Percentiles rank a stretch among this genome's conserved stretches.
Evolutionary conservation across 2,888 invertebrate genomes (phyloP).

Genomic region (Cepaea hortensis): DNA sequence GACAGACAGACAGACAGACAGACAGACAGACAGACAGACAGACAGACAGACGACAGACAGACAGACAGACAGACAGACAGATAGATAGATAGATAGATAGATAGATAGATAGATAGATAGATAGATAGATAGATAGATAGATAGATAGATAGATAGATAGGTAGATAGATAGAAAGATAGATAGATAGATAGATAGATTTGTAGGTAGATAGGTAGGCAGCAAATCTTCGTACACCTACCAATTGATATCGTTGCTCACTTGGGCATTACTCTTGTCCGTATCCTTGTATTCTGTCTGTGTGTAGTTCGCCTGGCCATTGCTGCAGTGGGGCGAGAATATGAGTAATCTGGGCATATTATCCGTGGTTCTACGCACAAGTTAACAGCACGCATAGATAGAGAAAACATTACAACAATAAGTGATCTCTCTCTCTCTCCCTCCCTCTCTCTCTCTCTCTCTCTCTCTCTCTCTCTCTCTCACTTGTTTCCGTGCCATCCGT

Average conservation of each 20-base stretch:
- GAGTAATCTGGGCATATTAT: neutral
- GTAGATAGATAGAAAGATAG: neutral
- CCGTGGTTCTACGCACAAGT: no score
- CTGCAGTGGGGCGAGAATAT: neutral
- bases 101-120: neutral
- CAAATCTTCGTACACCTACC: neutral
- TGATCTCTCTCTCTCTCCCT: no score
- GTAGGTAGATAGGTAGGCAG: neutral
- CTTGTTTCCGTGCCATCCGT: no score
- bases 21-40: neutral
- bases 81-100: no score
- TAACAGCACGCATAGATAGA: no score
- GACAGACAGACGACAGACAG: neutral
- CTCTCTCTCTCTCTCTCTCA: no score
- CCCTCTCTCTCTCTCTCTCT: no score
- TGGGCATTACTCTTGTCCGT: neutral
- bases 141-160: neutral
- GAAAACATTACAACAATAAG: no score
- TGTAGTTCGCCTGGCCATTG: neutral
- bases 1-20: neutral
- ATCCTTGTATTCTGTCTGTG: neutral
- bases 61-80: no score
- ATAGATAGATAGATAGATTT: neutral
- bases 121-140: neutral
- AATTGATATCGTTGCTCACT: neutral